Percentiles rank a stretch among this genome's conserved stretches.
Conservation (phyloP, 2,888 invertebrate species). For the Iphiclides podalirius region DNA sequence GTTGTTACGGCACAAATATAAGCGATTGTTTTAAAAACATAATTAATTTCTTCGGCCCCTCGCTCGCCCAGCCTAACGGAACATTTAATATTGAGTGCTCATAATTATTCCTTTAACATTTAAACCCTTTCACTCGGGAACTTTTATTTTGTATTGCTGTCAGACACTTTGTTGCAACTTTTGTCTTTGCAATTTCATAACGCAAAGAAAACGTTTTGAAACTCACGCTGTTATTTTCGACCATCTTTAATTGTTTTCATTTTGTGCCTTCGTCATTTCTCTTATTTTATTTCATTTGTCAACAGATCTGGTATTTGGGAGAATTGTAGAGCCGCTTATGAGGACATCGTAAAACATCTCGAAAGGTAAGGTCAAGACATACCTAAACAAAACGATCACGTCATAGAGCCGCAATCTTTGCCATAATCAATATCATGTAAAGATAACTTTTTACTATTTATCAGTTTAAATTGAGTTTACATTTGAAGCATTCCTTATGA, state of each 20-base stretch:
- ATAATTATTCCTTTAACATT: constrained; percentile 76
- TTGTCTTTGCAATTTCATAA: constrained; percentile 39
- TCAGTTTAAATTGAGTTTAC: no score
- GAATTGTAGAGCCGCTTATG: constrained; percentile 96
- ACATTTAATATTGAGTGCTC: constrained; percentile 80
- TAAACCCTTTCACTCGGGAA: constrained; percentile 66
- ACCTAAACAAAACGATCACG: no score
- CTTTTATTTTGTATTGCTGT: constrained; percentile 59
- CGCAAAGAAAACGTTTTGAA: constrained; percentile 30
- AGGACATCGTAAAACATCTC: constrained; percentile 96
- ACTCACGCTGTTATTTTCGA: constrained; percentile 31
- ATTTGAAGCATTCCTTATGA: no score
- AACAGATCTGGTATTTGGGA: constrained; percentile 94
- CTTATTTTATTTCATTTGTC: constrained; percentile 74
- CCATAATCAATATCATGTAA: no score
- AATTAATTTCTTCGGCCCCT: constrained; percentile 76
- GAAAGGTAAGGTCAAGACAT: constrained; percentile 88
- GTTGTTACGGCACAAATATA: constrained; percentile 71
- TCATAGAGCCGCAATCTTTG: not conserved
- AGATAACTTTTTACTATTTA: no score
- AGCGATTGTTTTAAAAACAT: constrained; percentile 79
- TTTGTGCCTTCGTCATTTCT: constrained; percentile 50
- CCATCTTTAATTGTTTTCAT: constrained; percentile 38
- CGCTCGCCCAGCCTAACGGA: constrained; percentile 68
- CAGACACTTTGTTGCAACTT: constrained; percentile 51